These are phyloP conservation scores for Coendou prehensilis DNA, from an alignment of 2,797 vertebrate genomes.

Conservation along the genomic window DNA sequence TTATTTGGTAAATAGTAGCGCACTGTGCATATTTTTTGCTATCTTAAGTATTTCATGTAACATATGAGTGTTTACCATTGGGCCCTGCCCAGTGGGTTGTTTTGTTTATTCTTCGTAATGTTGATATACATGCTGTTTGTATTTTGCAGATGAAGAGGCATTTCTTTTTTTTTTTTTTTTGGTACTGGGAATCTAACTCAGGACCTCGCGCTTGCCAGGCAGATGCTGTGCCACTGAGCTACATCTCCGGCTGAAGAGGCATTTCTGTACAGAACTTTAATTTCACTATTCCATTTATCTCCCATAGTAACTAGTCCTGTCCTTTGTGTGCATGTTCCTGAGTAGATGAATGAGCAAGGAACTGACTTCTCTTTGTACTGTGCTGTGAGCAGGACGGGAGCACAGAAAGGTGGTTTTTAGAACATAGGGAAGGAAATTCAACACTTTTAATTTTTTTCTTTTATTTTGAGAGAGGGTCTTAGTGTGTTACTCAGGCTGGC, in stretches of 20 bases:
- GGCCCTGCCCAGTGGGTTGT: background rate
- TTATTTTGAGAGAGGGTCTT: background rate
- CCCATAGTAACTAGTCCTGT: background rate
- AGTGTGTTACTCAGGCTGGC: background rate
- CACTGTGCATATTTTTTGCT: background rate
- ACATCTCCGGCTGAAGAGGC: background rate
- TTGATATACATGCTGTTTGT: background rate
- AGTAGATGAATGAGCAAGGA: background rate
- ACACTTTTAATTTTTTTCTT: background rate
- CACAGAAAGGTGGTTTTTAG: slow-evolving; percentile 31
- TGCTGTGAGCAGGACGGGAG: background rate
- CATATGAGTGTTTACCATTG: background rate
- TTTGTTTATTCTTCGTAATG: slow-evolving; percentile 14
- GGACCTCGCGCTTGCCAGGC: too few relatives aligned
- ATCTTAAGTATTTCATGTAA: background rate
- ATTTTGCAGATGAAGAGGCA: background rate
- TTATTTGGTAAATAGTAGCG: background rate
- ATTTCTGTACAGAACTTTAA: background rate
- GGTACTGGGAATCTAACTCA: too few relatives aligned
- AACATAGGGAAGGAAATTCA: background rate
- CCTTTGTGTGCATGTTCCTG: background rate
- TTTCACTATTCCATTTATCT: background rate
- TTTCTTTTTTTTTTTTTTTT: background rate
- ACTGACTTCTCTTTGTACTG: background rate
- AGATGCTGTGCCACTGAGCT: too few relatives aligned